These are phyloP conservation scores for Drosophila pegasa DNA, from an alignment of 2,888 invertebrate genomes.

Conservation along the genomic window DNA sequence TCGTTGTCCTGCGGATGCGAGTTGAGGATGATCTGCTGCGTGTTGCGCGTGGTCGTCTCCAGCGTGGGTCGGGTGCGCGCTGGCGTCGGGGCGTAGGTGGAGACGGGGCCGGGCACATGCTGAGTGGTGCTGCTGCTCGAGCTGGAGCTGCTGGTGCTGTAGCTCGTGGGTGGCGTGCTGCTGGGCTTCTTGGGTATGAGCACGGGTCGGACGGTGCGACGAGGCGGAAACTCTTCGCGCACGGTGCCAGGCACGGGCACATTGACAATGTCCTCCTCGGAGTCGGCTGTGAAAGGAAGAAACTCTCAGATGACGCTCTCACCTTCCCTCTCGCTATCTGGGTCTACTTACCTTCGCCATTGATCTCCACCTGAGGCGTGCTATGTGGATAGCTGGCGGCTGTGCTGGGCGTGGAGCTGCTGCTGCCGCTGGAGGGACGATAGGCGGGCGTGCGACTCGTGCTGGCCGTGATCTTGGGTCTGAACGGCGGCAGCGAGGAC, in stretches of 20 bases:
- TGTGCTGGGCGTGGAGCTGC: constrained; percentile 58
- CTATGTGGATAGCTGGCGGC: constrained; percentile 69
- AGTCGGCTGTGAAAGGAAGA: constrained; percentile 67
- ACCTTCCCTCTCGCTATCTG: not conserved
- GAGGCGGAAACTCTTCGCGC: constrained; percentile 85
- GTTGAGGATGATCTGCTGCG: constrained; percentile 86
- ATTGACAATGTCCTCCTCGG: constrained; percentile 83
- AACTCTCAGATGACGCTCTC: not conserved
- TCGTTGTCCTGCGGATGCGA: constrained; percentile 94
- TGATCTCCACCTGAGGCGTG: constrained; percentile 81
- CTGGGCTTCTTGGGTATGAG: constrained; percentile 80
- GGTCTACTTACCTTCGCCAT: constrained; percentile 79
- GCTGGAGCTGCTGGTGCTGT: constrained; percentile 25
- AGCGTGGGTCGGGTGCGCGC: constrained; percentile 67
- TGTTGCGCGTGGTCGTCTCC: constrained; percentile 80
- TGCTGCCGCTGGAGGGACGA: constrained; percentile 50
- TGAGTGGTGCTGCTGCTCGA: constrained; percentile 42
- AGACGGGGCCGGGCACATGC: constrained; percentile 34
- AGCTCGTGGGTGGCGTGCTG: constrained; percentile 78
- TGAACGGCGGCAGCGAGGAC: constrained; percentile 57
- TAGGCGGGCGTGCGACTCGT: constrained; percentile 81
- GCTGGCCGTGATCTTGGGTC: constrained; percentile 83
- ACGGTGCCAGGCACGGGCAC: constrained; percentile 84
- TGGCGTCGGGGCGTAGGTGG: constrained; percentile 61
- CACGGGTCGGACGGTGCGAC: constrained; percentile 80